Evolutionary conservation across 2,888 invertebrate genomes (phyloP), one percentile per base, ranked within the genome.

Genomic region (Sesia bembeciformis): DNA sequence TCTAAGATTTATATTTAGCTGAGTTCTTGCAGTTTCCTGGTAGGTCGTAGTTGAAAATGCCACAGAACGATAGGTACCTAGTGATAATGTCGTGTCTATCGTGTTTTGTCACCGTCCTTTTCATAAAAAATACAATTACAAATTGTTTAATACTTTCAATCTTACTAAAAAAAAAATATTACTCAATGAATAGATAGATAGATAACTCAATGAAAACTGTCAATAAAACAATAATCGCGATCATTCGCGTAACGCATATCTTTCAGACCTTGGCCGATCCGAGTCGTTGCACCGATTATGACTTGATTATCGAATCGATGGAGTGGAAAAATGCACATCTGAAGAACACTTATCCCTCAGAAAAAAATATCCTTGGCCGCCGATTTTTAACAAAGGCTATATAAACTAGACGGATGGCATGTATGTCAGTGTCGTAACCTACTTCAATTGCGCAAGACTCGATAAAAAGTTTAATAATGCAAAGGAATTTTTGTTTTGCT

Each of bases 361-460:
- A 78, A 81, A 82, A 82, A 70, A 67, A 56, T 65, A 81, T 76
- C 84, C 84, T 87, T 87, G 84, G 72, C 66, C 73, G 68, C 63
- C 62, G 63, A 76, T 69, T 74, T 68, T 59, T 63, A 57, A 69
- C 64, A 66, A 78, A 80, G 74, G 75, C 83, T 88, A 84, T 88
- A 86, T 79, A 84, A 84, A 75, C 71, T 64, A 67, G 68, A 63
- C 68, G 53, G 55, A 63, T 60, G 62, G 59, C 82, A 89, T 88
- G 86, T 87, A 81, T 88, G 89, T 89, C 89, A 89, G 86, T 89
- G 89, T 84, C 89, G 83, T 72, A 86, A 87, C 82, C 86, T 76
- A 82, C 72, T 82, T 81, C 76, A 61, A 76, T 84, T 84, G 80
- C 71, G 68, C 74, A 82, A 83, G 76, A 80, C 62, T 55, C 23